A percentile compares a stretch with the other conserved stretches of the same genome.
Conservation (phyloP, 1,140 invertebrate species). For the Drosophila carrolli region DNA sequence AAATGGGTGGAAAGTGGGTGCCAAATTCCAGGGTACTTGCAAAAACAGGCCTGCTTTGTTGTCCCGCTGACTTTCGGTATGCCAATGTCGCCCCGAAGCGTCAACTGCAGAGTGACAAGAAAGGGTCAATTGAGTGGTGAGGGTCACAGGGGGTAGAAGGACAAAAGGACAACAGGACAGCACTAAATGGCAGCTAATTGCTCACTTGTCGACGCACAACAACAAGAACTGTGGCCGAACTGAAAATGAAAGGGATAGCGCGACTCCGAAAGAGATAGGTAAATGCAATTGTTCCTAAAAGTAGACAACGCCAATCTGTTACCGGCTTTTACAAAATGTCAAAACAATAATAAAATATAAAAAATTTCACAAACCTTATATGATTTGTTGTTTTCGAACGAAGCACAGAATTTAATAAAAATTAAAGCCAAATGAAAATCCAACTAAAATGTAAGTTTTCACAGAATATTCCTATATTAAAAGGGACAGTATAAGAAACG, state of each 20-base stretch:
- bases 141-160: not conserved
- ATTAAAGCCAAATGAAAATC: not conserved
- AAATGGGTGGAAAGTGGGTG: not conserved
- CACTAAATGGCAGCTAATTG: constrained; percentile 63
- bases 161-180: not conserved
- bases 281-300: not conserved
- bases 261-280: not conserved
- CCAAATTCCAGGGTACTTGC: too few species aligned
- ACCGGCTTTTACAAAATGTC: too few species aligned
- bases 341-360: too few species aligned
- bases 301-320: not conserved
- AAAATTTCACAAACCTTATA: too few species aligned
- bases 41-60: constrained; percentile 31
- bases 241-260: constrained; percentile 25
- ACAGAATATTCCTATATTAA: not conserved
- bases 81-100: constrained; percentile 37
- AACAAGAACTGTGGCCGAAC: not conserved
- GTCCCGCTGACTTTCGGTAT: constrained; percentile 28
- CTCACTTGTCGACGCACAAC: constrained; percentile 19
- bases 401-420: not conserved
- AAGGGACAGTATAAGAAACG: not conserved
- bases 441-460: not conserved
- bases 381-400: too few species aligned
- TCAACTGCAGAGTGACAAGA: constrained; percentile 37
- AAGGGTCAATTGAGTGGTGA: constrained; percentile 26